Base-by-base conservation (phyloP, 2,888 invertebrate species). In the Diaperis boleti region DNA sequence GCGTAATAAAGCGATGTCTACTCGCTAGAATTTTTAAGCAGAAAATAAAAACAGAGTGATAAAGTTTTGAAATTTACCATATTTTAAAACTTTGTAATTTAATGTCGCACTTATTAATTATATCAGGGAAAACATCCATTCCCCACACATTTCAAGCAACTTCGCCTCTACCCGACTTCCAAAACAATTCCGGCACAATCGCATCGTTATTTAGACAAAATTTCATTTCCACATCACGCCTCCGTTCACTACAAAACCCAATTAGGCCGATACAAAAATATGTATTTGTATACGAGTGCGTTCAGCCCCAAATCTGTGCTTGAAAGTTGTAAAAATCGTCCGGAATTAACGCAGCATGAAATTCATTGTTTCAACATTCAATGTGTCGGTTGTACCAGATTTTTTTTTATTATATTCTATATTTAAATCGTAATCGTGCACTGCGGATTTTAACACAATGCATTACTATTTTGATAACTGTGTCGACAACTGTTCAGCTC, bases 81-180 rank as follows among this genome's bases (percentile, higher is more conserved):
- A 39, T 52, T 52, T 52, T 39, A 52, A 52, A 52, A 52, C 52
- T 52, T 52, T 52, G 22, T 52, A 52, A 52, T 37, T 37, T 37
- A 37, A 39, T 39, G n/a, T 13, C 52, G 8, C 22, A 37, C 52
- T 52, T 52, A 52, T 52, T 52, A 52, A 52, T 52, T 52, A 52
- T 39, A 35, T 50, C 35, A 50, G 11, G 49, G 49, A 35, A 35
- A 50, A 50, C 18, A 35, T 50, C 18, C 18, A 50, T 47, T 17
- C 14, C 29, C 29, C 15, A 42, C 26, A 31, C 13, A 41, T 54
- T 54, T 54, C 17, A 22, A 20, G 17, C 52, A 52, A 39, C 10
- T 41, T 41, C 41, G 31, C 6, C 33, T 35, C 15, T 20, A 22
- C 18, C 18, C 3, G 20, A 35, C 10, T 37, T 50, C 18, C 8